Evolutionary conservation across 1,140 invertebrate genomes (phyloP), one percentile per base, ranked within the genome.

Genomic region (Drosophila biarmipes): DNA sequence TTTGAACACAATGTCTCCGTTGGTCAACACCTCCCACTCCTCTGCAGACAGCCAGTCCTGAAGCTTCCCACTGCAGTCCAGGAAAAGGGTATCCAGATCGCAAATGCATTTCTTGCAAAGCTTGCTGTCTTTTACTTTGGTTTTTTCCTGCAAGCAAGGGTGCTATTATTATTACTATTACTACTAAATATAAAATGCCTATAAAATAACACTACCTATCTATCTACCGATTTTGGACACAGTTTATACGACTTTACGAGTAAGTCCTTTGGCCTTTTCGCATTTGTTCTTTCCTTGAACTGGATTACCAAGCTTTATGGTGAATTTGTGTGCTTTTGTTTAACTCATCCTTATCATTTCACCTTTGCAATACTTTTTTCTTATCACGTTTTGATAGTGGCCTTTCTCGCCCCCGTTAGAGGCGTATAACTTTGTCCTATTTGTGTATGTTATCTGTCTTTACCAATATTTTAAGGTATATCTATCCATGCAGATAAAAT

Each of bases 21-120:
- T 92, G 76, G 43, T 92, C 67, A 76, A 78, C 74, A 52, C 92
- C 90, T 74, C 92, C 91, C 92, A 93, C 54, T 93, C 92, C 2
- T 80, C 75, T 0, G 66, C 12, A 0, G 90, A 78, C 37, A 93
- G 85, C 53, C 84, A 80, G 0, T 37, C 46, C 5, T 37, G 61
- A 1, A 93, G 40, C 15, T 91, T 85, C 19, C 59, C 68, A 5
- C 63, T 66, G 61, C 92, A 93, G 67, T 93, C 86, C 6, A 93
- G 46, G 4, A 81, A 46, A 6, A 35, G 66, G n/a, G 38, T 29
- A 0, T 76, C 63, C 0, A 68, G 10, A 35, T 81, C 58, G 12
- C 89, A 90, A 1, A 12, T 17, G 51, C 92, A 93, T 52, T 80
- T 85, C n/a, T 66, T 82, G 21, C 92, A 93, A 29, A 93, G 53